These are phyloP conservation scores for Muntiacus muntjak DNA, from an alignment of 2,113 vertebrate species.

Conservation along the genomic window DNA sequence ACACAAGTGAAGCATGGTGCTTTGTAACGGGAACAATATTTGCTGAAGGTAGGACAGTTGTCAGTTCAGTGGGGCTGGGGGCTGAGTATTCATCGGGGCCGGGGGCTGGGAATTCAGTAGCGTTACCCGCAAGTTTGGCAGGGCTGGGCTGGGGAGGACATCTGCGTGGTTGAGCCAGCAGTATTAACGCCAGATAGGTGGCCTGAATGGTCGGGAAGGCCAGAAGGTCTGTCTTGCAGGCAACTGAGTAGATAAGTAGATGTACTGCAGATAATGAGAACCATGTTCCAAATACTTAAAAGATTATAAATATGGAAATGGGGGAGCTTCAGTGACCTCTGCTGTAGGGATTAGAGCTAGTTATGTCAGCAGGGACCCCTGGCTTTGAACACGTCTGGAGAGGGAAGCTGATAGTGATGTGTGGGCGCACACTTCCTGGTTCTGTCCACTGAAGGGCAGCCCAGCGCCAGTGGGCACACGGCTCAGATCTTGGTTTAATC, in stretches of 20 bases:
- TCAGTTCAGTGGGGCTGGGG: background rate
- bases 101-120: background rate
- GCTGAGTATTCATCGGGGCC: no score
- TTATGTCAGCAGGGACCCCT: background rate
- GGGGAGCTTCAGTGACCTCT: background rate
- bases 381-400: background rate
- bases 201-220: background rate
- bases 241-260: background rate
- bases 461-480: background rate
- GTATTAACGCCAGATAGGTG: background rate
- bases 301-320: no score
- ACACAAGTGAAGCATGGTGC: background rate
- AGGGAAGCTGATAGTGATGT: no score
- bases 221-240: background rate
- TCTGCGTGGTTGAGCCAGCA: no score
- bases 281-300: background rate
- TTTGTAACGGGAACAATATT: background rate
- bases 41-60: no score
- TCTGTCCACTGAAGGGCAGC: background rate
- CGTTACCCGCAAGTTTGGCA: background rate
- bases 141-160: background rate
- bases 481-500: background rate
- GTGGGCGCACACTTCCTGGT: accelerated
- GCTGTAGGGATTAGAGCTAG: background rate
- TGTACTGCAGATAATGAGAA: background rate